Evolutionary conservation across 1,140 invertebrate species (phyloP).

Genomic region (Zaprionus capensis): DNA sequence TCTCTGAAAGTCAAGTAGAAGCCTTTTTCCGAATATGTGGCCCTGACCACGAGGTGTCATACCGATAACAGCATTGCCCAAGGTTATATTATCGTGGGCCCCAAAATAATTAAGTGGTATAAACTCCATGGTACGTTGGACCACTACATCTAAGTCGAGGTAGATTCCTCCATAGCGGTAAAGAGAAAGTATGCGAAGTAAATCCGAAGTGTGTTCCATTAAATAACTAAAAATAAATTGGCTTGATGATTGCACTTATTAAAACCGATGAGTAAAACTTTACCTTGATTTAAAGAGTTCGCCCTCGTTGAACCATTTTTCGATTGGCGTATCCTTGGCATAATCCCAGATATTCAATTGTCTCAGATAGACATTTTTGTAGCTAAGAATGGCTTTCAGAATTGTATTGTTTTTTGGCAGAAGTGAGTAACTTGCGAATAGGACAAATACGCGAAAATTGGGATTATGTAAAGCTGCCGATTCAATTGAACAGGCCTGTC

Average conservation of each 20-base stretch:
- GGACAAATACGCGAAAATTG: constrained; percentile 85
- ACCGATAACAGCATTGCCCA: constrained; percentile 4
- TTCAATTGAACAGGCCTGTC: constrained; percentile 89
- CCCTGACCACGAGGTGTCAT: background rate
- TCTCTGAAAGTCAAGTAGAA: background rate
- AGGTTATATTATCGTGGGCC: background rate
- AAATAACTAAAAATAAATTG: background rate
- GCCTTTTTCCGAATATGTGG: background rate
- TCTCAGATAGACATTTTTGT: constrained; percentile 87
- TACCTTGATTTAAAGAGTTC: constrained; percentile 86
- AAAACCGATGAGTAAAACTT: background rate
- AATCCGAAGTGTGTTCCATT: background rate
- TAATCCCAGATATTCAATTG: constrained; percentile 86
- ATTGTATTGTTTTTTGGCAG: constrained; percentile 51
- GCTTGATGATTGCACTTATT: background rate
- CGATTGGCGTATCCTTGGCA: constrained; percentile 86
- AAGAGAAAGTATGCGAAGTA: background rate
- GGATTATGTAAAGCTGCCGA: constrained; percentile 88
- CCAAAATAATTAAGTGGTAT: constrained; percentile 6
- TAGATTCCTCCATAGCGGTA: constrained; percentile 12
- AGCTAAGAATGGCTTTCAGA: constrained; percentile 84
- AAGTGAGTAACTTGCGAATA: constrained; percentile 85
- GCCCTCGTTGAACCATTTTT: constrained; percentile 86
- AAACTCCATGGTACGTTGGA: constrained; percentile 3
- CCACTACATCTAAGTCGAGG: constrained; percentile 6